Evolutionary conservation across 2,113 vertebrate genomes (phyloP), one percentile per base, ranked within the genome.

Genomic region (Mormoops blainvillei): DNA sequence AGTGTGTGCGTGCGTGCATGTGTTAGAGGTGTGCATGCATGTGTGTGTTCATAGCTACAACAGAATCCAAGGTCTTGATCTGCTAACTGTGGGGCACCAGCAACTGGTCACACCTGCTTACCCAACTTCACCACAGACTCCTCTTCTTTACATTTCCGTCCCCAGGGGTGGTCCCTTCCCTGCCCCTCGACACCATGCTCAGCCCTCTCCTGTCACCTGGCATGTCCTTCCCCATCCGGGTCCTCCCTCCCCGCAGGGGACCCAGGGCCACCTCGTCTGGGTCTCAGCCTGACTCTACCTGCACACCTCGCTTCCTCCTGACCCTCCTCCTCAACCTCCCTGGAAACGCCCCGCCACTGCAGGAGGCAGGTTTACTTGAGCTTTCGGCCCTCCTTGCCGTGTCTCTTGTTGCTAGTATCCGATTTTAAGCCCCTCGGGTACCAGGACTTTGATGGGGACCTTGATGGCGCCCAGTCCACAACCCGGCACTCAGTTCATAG

Each of bases 271-370:
- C 41, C 16, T 56, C 10, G n/a, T 33, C 73, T 16, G 61, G 81
- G 43, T n/a, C 61, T 78, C 0, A 2, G 14, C 31, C 41, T 31
- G 22, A 65, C 45, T 31, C 45, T 8, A 4, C 2, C 1, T 4
- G n/a, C 6, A 1, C 22, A 0, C 22, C 48, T 43, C 16, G 0
- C 28, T 38, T 33, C 36, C 33, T 22, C n/a, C n/a, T 14, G 11
- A 50, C 12, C 48, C 6, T 2, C 24, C 0, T 13, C 3, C 56
- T 41, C 41, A 1, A 3, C 2, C 22, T 67, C 33, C 74, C 20
- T 0, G 54, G 73, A 50, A 4, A 31, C 7, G 4, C 2, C 50
- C 45, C 36, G 15, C 61, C 36, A 0, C 52, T 4, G 31, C 63
- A 2, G 52, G 38, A 31, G 10, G 7, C 1, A 24, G 11, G 3